Evolutionary conservation across 2,797 vertebrate genomes (phyloP), one percentile per base, ranked within the genome.

Genomic region (Poliocrania exsul): DNA sequence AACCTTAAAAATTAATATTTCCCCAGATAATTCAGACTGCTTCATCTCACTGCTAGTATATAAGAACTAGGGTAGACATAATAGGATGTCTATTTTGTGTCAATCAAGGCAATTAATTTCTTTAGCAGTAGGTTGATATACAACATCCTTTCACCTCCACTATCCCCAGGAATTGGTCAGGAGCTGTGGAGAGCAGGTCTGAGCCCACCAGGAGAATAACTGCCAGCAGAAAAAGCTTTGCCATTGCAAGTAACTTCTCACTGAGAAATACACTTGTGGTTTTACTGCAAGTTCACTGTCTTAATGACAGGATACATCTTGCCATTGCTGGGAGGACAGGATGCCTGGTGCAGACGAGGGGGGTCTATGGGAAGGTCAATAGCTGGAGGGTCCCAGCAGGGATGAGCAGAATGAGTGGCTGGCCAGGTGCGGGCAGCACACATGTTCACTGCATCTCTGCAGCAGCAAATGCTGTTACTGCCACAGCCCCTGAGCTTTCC

Each of bases 281-380:
- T 78, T 86, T 79, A 11, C 40, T 6, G 6, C 58, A 35, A 13
- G 29, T 17, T 86, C 69, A 9, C 11, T 65, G 38, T 20, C 28
- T 38, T 23, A 20, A 6, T n/a, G 56, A 11, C 54, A 51, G 65
- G 47, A 53, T 5, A 4, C 37, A 15, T 17, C 50, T 37, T 72
- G 20, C n/a, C 26, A 5, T 44, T 2, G 2, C 58, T 79, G 3
- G 6, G 37, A 60, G 79, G 29, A 1, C 42, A 35, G 47, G 47
- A 2, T 12, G 71, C 58, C 35, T 4, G 1, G 16, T 66, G 70
- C 21, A 42, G 67, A 60, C 0, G 0, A 0, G 57, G 42, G 49
- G 40, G 56, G n/a, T 57, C 61, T 3, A 6, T 31, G 49, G 56
- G 26, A 70, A 64, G 61, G 80, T 26, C 37, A 6, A 3, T 7